Evolutionary conservation across 2,888 invertebrate genomes (phyloP), one percentile per base, ranked within the genome.

Genomic region (Sialis lutaria): DNA sequence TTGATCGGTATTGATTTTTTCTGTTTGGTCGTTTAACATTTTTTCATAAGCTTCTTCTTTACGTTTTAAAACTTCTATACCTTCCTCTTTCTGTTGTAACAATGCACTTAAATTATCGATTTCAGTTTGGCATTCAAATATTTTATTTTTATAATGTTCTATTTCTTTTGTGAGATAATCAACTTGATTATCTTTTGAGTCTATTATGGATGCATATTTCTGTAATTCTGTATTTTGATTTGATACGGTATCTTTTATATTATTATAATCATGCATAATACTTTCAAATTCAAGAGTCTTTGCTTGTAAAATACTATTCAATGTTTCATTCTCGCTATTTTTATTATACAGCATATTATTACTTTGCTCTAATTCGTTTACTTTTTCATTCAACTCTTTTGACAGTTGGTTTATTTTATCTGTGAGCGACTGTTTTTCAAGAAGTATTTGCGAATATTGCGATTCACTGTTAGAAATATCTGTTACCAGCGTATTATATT

Each of bases 11-110:
- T n/a, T 35, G 9, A 10, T 35, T 35, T 35, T 10, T 35, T 35
- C 10, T 10, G 10, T n/a, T 35, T 35, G 35, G 10, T 35, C 51
- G 64, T 62, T 54, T 67, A 64, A 40, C 61, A 67, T 40, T 69
- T 68, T 44, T 66, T 62, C 12, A 65, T 59, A 55, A 67, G 69
- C 53, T 68, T 63, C 52, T 63, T 63, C 51, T 68, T 63, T 59
- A 68, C 69, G 54, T 57, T 62, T 33, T 69, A 67, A 57, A 68
- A 69, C 5, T 22, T 22, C 22, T 22, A 22, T 22, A 22, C 22
- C 22, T 22, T 22, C 22, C 3, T 22, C 22, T 22, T 10, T 35
- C 35, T n/a, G 35, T 35, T 35, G 35, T 10, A 35, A n/a, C 4
- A 35, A 10, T 35, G 9, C 35, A n/a, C 35, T 6, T 33, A 33